A percentile compares a stretch with the other conserved stretches of the same genome.
Conservation (phyloP, 1,140 invertebrate species). For the Meloidogyne exigua region DNA sequence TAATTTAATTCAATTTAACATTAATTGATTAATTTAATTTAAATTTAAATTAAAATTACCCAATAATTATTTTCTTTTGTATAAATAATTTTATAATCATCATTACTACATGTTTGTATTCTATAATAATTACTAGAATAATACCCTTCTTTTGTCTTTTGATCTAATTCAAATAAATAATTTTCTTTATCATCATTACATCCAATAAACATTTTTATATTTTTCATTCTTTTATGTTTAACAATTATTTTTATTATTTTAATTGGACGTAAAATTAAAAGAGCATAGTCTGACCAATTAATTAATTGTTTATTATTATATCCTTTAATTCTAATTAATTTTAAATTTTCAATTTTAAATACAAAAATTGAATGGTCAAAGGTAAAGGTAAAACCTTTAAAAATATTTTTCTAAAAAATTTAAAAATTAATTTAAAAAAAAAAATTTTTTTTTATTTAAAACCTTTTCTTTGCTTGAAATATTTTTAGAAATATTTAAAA, state of each 20-base stretch:
- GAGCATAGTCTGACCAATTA: not conserved
- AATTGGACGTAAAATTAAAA: conserved; percentile 3
- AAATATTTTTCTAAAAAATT: not conserved
- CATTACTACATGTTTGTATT: not conserved
- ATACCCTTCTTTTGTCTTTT: not conserved
- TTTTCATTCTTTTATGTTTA: conserved; percentile 5
- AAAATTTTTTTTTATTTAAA: not conserved
- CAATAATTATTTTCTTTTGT: not conserved
- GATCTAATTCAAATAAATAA: not conserved
- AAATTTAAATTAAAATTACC: no score
- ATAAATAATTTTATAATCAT: not conserved
- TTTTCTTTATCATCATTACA: not conserved
- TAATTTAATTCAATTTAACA: no score
- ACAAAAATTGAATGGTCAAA: not conserved
- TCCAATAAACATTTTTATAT: not conserved
- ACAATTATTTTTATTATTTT: not conserved
- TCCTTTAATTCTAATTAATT: not conserved
- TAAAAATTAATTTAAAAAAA: not conserved
- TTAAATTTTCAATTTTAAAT: not conserved
- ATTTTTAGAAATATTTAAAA: not conserved
- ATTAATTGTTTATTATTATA: not conserved
- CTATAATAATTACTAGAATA: not conserved
- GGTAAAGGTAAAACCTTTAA: not conserved
- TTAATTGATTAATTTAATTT: no score
- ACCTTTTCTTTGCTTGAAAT: not conserved